A percentile compares a stretch with the other conserved stretches of the same genome.
Evolutionary conservation across 2,797 vertebrate genomes (phyloP).

Genomic region (Pempheris klunzingeri): DNA sequence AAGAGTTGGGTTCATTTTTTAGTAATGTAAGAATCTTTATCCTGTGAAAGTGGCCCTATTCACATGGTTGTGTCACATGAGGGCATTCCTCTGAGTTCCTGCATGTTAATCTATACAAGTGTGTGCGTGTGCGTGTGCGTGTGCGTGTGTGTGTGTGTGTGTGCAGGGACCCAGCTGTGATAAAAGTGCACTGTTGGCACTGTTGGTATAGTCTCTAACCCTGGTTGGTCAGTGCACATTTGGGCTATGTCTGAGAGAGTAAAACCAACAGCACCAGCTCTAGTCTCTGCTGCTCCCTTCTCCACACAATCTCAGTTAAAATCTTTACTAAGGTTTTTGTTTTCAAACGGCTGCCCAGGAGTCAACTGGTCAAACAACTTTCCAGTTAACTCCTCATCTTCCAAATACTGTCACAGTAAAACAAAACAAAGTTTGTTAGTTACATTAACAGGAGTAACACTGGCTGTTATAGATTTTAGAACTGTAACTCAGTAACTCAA

Average conservation of each 20-base stretch:
- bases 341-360: background rate
- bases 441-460: background rate
- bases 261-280: background rate
- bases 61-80: slow-evolving; percentile 57
- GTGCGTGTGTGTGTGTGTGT: no score
- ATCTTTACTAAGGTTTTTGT: background rate
- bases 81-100: background rate
- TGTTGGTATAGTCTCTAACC: background rate
- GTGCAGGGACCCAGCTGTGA: background rate
- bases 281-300: background rate
- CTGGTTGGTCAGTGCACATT: background rate
- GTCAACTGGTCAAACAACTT: background rate
- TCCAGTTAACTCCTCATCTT: background rate
- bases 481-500: slow-evolving; percentile 11
- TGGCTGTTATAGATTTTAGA: background rate
- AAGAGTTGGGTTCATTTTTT: background rate
- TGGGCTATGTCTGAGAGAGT: background rate
- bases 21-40: background rate
- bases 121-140: background rate
- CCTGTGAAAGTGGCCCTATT: background rate
- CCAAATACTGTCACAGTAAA: background rate
- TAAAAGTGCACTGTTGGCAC: background rate
- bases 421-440: background rate
- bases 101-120: slow-evolving; percentile 2
- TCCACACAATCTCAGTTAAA: background rate